These are phyloP conservation scores for Calephelis perditalis DNA, from an alignment of 2,888 invertebrate genomes.

Conservation along the genomic window DNA sequence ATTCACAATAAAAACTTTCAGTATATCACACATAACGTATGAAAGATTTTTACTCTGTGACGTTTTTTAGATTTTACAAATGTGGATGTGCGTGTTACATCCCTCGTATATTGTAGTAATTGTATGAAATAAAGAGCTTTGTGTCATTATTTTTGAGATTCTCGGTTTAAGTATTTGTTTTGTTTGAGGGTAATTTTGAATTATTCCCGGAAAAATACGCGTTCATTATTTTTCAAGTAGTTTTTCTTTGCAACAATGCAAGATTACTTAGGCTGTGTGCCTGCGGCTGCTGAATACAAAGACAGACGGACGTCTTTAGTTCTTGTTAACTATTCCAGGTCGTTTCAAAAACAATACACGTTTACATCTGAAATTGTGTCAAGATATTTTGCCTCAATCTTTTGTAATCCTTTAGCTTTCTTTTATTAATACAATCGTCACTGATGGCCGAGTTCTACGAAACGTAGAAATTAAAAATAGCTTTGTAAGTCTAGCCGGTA, in stretches of 20 bases:
- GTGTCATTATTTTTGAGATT: conserved; percentile 60
- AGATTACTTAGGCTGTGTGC: conserved; percentile 38
- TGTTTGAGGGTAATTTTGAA: conserved; percentile 38
- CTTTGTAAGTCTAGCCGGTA: too few relatives aligned
- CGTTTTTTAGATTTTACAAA: conserved; percentile 36
- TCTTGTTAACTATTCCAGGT: conserved; percentile 39
- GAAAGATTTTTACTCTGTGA: conserved; percentile 42
- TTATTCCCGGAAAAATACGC: conserved; percentile 33
- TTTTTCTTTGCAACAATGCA: conserved; percentile 33
- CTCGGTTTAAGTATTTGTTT: conserved; percentile 34
- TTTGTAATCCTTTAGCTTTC: conserved; percentile 16
- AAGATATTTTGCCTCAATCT: conserved; percentile 31
- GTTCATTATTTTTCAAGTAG: conserved; percentile 37
- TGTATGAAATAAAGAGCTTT: conserved; percentile 70
- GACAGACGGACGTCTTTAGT: conserved; percentile 34
- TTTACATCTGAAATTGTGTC: conserved; percentile 40
- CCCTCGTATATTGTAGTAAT: conserved; percentile 60
- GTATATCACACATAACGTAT: conserved; percentile 18
- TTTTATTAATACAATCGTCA: conserved; percentile 14
- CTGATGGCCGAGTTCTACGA: neutral
- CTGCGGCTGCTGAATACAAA: conserved; percentile 31
- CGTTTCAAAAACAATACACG: conserved; percentile 36
- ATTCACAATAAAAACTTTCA: conserved; percentile 30
- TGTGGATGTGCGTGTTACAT: conserved; percentile 44
- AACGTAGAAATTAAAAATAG: too few relatives aligned